Percentiles rank a stretch among this genome's conserved stretches.
Evolutionary conservation across 2,888 invertebrate species (phyloP).

Genomic region (Malachius bipustulatus): DNA sequence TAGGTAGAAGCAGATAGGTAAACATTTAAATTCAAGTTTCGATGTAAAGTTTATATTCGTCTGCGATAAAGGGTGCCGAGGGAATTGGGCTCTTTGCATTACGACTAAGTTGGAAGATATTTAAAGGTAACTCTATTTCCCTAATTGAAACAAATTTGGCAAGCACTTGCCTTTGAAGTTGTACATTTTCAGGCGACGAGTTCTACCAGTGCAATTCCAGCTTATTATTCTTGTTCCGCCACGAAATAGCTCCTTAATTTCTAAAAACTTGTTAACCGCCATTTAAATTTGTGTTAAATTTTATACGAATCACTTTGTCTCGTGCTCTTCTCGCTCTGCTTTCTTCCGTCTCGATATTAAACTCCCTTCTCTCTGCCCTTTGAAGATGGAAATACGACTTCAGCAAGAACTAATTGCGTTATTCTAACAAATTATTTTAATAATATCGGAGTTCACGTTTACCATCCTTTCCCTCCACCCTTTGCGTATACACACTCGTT

Average conservation of each 20-base stretch:
- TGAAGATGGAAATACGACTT: constrained; percentile 1
- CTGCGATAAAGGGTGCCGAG: constrained; percentile 7
- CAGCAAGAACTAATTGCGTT: too few species aligned
- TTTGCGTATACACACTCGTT: too few species aligned
- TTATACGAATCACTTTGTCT: constrained; percentile 30
- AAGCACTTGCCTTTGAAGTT: constrained; percentile 32
- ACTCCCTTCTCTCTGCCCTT: too few species aligned
- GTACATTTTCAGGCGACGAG: constrained; percentile 24
- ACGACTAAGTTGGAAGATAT: constrained; percentile 23
- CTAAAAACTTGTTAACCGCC: constrained; percentile 35
- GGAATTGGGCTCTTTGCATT: constrained; percentile 14
- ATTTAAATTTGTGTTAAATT: constrained; percentile 35
- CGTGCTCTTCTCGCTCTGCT: too few species aligned
- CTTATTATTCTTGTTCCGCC: constrained; percentile 33
- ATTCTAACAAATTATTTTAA: too few species aligned
- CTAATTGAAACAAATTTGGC: constrained; percentile 35
- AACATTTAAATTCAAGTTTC: too few species aligned
- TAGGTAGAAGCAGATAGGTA: too few species aligned
- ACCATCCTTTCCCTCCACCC: too few species aligned
- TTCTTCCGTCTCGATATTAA: background rate
- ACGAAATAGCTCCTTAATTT: constrained; percentile 35
- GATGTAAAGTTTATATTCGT: too few species aligned
- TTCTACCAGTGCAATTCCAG: constrained; percentile 25
- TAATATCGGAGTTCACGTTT: too few species aligned
- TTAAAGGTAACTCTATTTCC: constrained; percentile 33